Percentiles rank a stretch among this genome's conserved stretches.
Conservation (phyloP, 2,797 vertebrate species). For the Melanogrammus aeglefinus region DNA sequence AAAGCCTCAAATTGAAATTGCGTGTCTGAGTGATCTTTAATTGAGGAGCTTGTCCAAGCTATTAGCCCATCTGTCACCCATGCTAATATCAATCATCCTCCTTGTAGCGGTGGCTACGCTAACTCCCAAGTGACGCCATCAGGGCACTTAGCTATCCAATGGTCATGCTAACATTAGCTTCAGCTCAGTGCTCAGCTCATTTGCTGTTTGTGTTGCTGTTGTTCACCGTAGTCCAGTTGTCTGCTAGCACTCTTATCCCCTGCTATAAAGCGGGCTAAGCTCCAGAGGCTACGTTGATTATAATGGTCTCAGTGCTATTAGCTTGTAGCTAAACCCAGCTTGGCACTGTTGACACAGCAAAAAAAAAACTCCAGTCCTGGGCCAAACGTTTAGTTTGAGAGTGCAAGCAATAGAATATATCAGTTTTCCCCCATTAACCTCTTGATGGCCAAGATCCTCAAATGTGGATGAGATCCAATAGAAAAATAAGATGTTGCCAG, state of each 20-base stretch:
- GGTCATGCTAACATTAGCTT: constrained; percentile 44
- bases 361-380: no score
- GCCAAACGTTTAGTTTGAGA: no score
- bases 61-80: constrained; percentile 69
- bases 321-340: background rate
- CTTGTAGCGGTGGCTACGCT: constrained; percentile 50
- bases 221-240: constrained; percentile 30
- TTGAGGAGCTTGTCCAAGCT: constrained; percentile 71
- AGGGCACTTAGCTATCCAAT: constrained; percentile 53
- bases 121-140: constrained; percentile 53
- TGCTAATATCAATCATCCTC: constrained; percentile 66
- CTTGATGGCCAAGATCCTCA: no score
- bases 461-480: no score
- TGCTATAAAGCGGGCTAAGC: background rate
- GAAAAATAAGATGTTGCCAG: no score
- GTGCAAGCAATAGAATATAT: no score
- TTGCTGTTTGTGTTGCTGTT: background rate
- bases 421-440: no score
- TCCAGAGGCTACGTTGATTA: background rate
- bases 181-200: constrained; percentile 44
- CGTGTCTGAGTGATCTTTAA: constrained; percentile 73
- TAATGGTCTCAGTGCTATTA: background rate
- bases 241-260: constrained; percentile 28
- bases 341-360: background rate
- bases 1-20: constrained; percentile 47